A percentile compares a stretch with the other conserved stretches of the same genome.
These are phyloP conservation scores for Cyrtonyx montezumae DNA, from an alignment of 2,113 vertebrate species.

Conservation along the genomic window DNA sequence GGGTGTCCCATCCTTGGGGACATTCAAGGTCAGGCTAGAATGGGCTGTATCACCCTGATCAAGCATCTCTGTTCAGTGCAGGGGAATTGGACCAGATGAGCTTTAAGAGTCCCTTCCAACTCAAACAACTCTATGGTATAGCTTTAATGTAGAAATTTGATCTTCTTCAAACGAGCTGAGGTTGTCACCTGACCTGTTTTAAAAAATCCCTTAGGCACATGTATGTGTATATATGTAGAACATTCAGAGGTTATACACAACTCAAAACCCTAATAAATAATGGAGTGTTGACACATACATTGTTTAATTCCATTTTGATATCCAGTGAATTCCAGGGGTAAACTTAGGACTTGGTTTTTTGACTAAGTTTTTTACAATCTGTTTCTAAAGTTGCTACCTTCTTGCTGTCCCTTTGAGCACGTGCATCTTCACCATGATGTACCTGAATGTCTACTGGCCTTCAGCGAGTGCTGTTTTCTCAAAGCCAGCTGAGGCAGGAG, in stretches of 20 bases:
- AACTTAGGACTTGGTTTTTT: not conserved
- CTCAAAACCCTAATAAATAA: not conserved
- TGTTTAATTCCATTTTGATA: not conserved
- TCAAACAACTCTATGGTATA: not conserved
- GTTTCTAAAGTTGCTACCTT: not conserved
- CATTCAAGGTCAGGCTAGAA: too few species aligned
- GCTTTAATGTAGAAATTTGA: not conserved
- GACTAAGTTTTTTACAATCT: not conserved
- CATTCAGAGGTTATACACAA: not conserved
- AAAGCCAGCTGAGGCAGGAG: not conserved
- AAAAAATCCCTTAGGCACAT: not conserved
- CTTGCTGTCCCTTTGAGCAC: not conserved
- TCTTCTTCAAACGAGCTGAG: not conserved
- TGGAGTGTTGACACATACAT: fast-evolving
- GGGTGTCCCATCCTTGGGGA: too few species aligned
- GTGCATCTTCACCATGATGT: fast-evolving
- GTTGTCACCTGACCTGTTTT: not conserved
- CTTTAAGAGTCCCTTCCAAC: too few species aligned
- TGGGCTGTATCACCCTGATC: too few species aligned
- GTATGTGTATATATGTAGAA: not conserved
- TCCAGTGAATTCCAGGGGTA: not conserved
- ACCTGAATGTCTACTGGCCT: fast-evolving
- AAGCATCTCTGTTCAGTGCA: too few species aligned
- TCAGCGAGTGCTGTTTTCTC: not conserved
- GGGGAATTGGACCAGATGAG: too few species aligned